phyloP scores from a whole-genome alignment of 1,140 invertebrate species.

The Lerema accius region DNA sequence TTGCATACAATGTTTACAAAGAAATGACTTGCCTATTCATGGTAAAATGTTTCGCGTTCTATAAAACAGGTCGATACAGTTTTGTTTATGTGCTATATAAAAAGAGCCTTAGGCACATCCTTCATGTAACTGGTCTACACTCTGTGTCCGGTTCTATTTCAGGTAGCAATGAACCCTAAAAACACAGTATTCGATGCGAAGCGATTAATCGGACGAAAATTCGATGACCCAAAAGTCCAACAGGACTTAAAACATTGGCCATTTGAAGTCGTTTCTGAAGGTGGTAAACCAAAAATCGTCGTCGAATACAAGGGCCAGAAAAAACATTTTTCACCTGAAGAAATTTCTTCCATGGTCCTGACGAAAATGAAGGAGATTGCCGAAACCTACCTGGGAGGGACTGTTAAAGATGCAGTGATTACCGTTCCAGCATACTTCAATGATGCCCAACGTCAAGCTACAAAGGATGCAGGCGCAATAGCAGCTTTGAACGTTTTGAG shows the following conservation, averaged over 20 bases:
- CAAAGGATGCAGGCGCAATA: constrained; percentile 90
- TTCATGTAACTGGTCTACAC: too few species aligned
- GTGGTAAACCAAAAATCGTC: constrained; percentile 89
- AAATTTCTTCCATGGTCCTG: constrained; percentile 94
- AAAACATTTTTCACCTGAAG: constrained; percentile 92
- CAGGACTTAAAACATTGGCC: constrained; percentile 92
- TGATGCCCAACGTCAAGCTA: constrained; percentile 86
- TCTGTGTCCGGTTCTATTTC: constrained; percentile 37
- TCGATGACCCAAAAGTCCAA: constrained; percentile 89
- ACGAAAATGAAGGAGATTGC: constrained; percentile 89
- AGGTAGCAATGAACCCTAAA: constrained; percentile 91
- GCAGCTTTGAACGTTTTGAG: constrained; percentile 91
- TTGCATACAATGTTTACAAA: too few species aligned
- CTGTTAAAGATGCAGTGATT: constrained; percentile 86
- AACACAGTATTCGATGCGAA: constrained; percentile 95
- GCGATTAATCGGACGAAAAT: constrained; percentile 89
- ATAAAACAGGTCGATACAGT: too few species aligned
- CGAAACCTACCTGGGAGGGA: constrained; percentile 84
- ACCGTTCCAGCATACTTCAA: constrained; percentile 88
- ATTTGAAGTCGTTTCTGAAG: constrained; percentile 87
- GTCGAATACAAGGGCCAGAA: constrained; percentile 90
- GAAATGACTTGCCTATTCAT: too few species aligned
- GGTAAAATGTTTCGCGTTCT: too few species aligned
- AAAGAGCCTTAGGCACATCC: too few species aligned
- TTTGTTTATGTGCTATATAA: too few species aligned